Percentiles rank a stretch among this genome's conserved stretches.
phyloP scores from a whole-genome alignment of 2,797 vertebrate genomes.

The Poecilia wingei region DNA sequence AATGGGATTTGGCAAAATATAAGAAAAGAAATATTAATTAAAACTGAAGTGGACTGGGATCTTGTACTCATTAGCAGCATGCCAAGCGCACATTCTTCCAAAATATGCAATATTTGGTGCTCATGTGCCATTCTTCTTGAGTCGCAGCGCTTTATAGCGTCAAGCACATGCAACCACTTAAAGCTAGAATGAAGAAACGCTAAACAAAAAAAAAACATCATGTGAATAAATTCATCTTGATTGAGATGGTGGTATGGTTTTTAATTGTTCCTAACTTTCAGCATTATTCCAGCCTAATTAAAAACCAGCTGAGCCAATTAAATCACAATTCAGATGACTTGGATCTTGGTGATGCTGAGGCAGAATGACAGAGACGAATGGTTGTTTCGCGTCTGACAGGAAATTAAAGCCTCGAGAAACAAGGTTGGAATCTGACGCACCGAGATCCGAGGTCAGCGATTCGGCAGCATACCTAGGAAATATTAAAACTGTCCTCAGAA shows the following conservation, averaged over 20 bases:
- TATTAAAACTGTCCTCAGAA: slow-evolving; percentile 31
- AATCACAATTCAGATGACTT: slow-evolving; percentile 42
- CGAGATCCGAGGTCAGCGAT: slow-evolving; percentile 45
- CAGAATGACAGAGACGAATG: slow-evolving; percentile 57
- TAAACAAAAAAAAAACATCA: slow-evolving; percentile 24
- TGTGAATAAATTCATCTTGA: slow-evolving; percentile 35
- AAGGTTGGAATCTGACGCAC: slow-evolving; percentile 43
- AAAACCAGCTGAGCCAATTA: slow-evolving; percentile 39
- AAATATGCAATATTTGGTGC: slow-evolving; percentile 38
- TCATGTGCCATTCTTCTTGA: slow-evolving; percentile 23
- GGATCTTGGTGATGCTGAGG: slow-evolving; percentile 43
- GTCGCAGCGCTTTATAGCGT: neutral
- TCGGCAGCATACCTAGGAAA: slow-evolving; percentile 21
- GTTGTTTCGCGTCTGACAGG: slow-evolving; percentile 53
- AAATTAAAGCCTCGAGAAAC: slow-evolving; percentile 64
- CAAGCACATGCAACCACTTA: slow-evolving; percentile 49
- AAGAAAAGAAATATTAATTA: slow-evolving; percentile 50
- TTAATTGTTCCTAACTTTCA: slow-evolving; percentile 40
- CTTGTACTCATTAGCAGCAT: slow-evolving; percentile 23
- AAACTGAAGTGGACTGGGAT: slow-evolving; percentile 31
- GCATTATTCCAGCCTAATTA: slow-evolving; percentile 23
- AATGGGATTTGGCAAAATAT: slow-evolving; percentile 38
- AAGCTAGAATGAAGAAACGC: slow-evolving; percentile 13
- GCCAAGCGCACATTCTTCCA: slow-evolving; percentile 39
- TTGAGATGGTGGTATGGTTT: slow-evolving; percentile 17